Conservation (phyloP, 2,888 invertebrate species). For the Pyrrhosoma nymphula region DNA sequence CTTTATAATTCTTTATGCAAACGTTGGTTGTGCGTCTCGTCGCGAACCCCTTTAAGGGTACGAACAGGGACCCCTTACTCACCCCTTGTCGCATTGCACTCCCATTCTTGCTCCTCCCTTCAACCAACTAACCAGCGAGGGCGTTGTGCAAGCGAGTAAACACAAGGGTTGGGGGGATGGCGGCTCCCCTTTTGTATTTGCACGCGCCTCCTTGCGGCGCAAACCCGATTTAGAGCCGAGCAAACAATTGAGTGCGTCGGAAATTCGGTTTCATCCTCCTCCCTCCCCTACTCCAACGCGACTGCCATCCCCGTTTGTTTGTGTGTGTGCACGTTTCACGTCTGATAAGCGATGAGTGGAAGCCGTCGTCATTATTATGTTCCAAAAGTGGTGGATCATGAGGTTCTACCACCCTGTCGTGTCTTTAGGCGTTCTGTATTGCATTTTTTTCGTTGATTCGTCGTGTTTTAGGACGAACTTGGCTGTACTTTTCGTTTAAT, state of each 20-base stretch:
- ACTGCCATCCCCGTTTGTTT: neutral
- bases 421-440: too few species aligned
- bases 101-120: neutral
- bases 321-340: neutral
- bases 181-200: neutral
- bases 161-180: neutral
- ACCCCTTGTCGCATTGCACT: neutral
- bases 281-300: too few species aligned
- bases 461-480: too few species aligned
- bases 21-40: neutral
- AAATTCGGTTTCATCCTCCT: neutral
- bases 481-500: too few species aligned
- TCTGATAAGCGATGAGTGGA: neutral
- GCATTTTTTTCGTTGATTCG: too few species aligned
- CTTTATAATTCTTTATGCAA: neutral
- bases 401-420: neutral
- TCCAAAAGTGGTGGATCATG: neutral
- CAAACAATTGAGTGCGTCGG: constrained; percentile 23
- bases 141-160: neutral
- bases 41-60: neutral
- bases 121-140: neutral
- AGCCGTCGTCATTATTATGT: neutral
- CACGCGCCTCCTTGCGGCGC: neutral
- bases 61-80: neutral
- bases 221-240: neutral